These are phyloP conservation scores for Spodoptera frugiperda DNA, from an alignment of 1,140 invertebrate species.

Conservation along the genomic window DNA sequence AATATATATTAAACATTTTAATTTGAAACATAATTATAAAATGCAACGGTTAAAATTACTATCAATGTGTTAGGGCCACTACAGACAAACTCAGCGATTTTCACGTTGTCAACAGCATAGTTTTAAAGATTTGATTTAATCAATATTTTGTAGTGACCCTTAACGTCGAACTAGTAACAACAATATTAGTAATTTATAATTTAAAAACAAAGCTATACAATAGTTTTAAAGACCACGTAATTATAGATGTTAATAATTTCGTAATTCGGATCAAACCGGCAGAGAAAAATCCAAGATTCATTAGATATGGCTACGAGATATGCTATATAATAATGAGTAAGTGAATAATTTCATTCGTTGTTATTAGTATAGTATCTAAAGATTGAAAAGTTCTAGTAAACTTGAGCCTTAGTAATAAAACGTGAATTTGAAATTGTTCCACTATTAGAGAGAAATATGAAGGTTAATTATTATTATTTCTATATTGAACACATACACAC, in stretches of 20 bases:
- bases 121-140: not conserved
- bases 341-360: conserved; percentile 61
- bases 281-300: conserved; percentile 30
- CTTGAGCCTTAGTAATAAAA: conserved; percentile 59
- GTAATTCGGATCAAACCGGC: conserved; percentile 32
- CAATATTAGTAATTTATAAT: conserved; percentile 23
- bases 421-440: conserved; percentile 54
- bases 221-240: conserved; percentile 1
- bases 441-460: conserved; percentile 59
- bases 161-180: conserved; percentile 2
- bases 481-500: conserved; percentile 63
- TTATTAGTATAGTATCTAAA: conserved; percentile 58
- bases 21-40: conserved; percentile 40
- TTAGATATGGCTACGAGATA: conserved; percentile 50
- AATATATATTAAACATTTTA: conserved; percentile 37
- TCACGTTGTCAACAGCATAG: not conserved
- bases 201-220: conserved; percentile 19
- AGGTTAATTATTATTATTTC: conserved; percentile 49
- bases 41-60: conserved; percentile 17
- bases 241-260: not conserved
- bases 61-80: conserved; percentile 3
- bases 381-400: conserved; percentile 57
- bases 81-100: conserved; percentile 7
- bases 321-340: conserved; percentile 48
- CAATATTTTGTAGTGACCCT: conserved; percentile 3